Percentiles rank a stretch among this genome's conserved stretches.
Conservation (phyloP, 2,888 invertebrate species). For the Pristionchus maxplancki region DNA sequence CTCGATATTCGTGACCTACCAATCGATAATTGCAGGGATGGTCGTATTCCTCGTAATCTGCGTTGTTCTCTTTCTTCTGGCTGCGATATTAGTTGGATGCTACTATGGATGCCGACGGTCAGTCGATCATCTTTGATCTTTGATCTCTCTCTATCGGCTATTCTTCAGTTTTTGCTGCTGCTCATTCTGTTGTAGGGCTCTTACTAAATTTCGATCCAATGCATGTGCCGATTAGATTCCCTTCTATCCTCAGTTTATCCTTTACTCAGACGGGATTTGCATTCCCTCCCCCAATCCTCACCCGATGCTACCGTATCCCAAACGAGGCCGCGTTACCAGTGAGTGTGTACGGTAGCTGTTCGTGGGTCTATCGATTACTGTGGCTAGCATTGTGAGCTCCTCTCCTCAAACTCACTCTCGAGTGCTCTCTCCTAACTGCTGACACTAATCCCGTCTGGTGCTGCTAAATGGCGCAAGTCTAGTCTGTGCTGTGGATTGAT, state of each 20-base stretch:
- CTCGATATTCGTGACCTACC: not conserved
- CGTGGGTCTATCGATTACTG: slow-evolving; percentile 5
- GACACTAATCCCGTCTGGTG: not conserved
- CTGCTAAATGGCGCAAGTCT: slow-evolving; percentile 3
- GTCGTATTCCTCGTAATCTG: slow-evolving; percentile 58
- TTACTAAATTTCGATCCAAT: not conserved
- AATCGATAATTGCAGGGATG: slow-evolving; percentile 52
- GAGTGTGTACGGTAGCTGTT: slow-evolving; percentile 16
- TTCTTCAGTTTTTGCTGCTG: not conserved
- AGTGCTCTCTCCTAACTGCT: slow-evolving; percentile 34
- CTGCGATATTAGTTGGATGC: slow-evolving; percentile 56
- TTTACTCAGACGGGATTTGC: not conserved
- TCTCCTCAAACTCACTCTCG: not conserved
- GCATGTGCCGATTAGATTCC: not conserved
- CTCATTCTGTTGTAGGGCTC: not conserved
- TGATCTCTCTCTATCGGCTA: not conserved
- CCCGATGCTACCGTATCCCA: slow-evolving; percentile 6
- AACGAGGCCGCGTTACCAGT: slow-evolving; percentile 16
- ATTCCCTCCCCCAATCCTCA: not conserved
- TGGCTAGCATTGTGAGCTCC: slow-evolving; percentile 53
- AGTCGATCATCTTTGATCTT: slow-evolving; percentile 1
- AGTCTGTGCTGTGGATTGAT: slow-evolving; percentile 3
- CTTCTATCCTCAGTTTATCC: not conserved
- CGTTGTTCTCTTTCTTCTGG: slow-evolving; percentile 58
- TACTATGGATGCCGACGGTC: slow-evolving; percentile 61